Conservation (phyloP, 2,797 vertebrate genomes). For the Macroramphosus scolopax region DNA sequence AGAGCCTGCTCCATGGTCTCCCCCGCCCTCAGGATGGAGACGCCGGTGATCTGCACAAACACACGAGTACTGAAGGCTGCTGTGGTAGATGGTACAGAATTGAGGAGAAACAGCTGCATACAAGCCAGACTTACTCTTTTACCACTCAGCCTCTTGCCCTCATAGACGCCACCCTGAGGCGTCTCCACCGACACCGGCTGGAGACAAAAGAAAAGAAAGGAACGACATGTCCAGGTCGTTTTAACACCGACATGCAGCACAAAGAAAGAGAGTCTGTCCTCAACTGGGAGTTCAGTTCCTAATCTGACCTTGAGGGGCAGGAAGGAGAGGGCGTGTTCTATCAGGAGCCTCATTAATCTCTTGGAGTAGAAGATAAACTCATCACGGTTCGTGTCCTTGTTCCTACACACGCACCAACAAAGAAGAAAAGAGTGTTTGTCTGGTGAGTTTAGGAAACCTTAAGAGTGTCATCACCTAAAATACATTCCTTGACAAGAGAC, state of each 20-base stretch:
- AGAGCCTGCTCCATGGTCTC: conserved; percentile 94
- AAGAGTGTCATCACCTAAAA: too few species aligned
- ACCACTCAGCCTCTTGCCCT: conserved; percentile 85
- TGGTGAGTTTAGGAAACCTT: too few species aligned
- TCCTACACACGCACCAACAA: conserved; percentile 74
- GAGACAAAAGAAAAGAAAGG: too few species aligned
- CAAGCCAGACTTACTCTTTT: conserved; percentile 88
- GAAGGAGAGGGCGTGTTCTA: conserved; percentile 90
- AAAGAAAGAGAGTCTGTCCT: too few species aligned
- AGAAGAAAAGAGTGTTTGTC: too few species aligned
- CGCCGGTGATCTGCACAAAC: conserved; percentile 83
- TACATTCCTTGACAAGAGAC: too few species aligned
- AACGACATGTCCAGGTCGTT: too few species aligned
- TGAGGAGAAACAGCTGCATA: too few species aligned
- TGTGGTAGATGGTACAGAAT: too few species aligned
- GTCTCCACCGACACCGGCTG: conserved; percentile 87
- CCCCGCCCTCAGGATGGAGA: conserved; percentile 88
- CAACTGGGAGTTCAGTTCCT: neutral
- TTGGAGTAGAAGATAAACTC: conserved; percentile 96
- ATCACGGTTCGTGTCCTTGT: conserved; percentile 89
- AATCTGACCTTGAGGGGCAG: conserved; percentile 84
- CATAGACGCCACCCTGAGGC: conserved; percentile 78
- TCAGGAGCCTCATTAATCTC: conserved; percentile 90
- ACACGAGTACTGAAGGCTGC: neutral
- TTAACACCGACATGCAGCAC: too few species aligned